Evolutionary conservation across 1,140 invertebrate genomes (phyloP).

Genomic region (Camponotus pennsylvanicus): DNA sequence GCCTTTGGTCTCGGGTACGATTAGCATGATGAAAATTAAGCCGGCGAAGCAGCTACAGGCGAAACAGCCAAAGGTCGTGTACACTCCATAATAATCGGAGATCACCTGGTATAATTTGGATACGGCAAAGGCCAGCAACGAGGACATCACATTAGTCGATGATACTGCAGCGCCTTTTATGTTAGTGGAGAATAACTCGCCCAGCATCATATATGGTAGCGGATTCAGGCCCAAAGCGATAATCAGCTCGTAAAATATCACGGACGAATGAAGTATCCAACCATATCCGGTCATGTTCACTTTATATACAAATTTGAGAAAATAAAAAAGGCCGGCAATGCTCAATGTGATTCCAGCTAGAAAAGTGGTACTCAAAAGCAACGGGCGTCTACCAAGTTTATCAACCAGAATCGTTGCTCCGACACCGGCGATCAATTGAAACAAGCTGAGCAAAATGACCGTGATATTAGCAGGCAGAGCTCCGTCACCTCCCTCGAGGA

Average conservation of each 20-base stretch:
- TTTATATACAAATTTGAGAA: conserved; percentile 84
- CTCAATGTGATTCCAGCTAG: conserved; percentile 85
- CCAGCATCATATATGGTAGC: conserved; percentile 88
- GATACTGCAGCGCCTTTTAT: conserved; percentile 87
- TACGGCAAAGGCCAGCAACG: conserved; percentile 85
- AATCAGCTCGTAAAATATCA: conserved; percentile 88
- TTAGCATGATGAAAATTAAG: conserved; percentile 87
- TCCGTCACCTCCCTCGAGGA: conserved; percentile 86
- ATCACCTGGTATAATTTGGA: conserved; percentile 87
- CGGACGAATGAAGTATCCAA: conserved; percentile 86
- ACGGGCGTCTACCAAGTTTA: conserved; percentile 86
- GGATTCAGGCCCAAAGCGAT: conserved; percentile 88
- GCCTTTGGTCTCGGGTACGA: conserved; percentile 92
- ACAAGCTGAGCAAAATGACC: conserved; percentile 88
- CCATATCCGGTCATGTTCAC: conserved; percentile 81
- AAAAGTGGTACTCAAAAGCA: conserved; percentile 86
- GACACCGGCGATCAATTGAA: conserved; percentile 89
- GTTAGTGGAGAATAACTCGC: conserved; percentile 88
- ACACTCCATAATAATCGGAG: conserved; percentile 86
- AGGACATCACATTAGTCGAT: conserved; percentile 83
- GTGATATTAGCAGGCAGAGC: conserved; percentile 85
- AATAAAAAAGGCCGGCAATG: conserved; percentile 84
- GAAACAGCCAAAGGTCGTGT: conserved; percentile 87
- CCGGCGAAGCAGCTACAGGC: conserved; percentile 86
- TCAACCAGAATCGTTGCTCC: conserved; percentile 86